Base-by-base conservation (phyloP, 1,140 invertebrate genomes). In the Argopecten irradians region DNA sequence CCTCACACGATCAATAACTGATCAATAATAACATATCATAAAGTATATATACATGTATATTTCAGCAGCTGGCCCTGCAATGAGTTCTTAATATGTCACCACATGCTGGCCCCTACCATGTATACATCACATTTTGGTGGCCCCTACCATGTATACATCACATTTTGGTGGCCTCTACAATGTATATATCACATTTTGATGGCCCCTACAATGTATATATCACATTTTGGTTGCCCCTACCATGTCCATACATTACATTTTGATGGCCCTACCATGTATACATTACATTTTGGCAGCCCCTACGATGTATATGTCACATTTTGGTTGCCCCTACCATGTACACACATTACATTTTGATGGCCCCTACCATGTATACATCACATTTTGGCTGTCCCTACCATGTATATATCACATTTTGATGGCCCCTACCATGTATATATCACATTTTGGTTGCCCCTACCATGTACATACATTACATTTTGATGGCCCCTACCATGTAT, bases 21-120 rank as follows among this genome's bases (percentile, higher is more conserved):
- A 71, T 71, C 55, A 71, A 71, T 71, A 71, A 71, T 71, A n/a
- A 3, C 55, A 71, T 71, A 71, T 71, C n/a, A 71, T 71, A 71
- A 71, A 71, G 55, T 11, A 28, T 16, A 71, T 71, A 16, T 46
- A 28, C 22, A 28, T 28, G n/a, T 28, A 71, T n/a, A 71, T 71
- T 28, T 28, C 55, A 39, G 36, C 36, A 39, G 5, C 36, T 39
- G 36, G 36, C 36, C 36, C 36, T 8, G n/a, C 5, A 39, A 5
- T 39, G 13, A 8, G 36, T 39, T 8, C 36, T 8, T 13, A 8
- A 13, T 39, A 39, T 39, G 5, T n/a, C n/a, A 71, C 5, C n/a
- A 71, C 2, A 5, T 28, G 14, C 55, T 71, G 55, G 55, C 55
- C 55, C 55, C 55, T 0, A 71, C n/a, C n/a, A 71, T n/a, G 55